Evolutionary conservation across 2,113 vertebrate species (phyloP).

Genomic region (Tachysurus vachellii): DNA sequence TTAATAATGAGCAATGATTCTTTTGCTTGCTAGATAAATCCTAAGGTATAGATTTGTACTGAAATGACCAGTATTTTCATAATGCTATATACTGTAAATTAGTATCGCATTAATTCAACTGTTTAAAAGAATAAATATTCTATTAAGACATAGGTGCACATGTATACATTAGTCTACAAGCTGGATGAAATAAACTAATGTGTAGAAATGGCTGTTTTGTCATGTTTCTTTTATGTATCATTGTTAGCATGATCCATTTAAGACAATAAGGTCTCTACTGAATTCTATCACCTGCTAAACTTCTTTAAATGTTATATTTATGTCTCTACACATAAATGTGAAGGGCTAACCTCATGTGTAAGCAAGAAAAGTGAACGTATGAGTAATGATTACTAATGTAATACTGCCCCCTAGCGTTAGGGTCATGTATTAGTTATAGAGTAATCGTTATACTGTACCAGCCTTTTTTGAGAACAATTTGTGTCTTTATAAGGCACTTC

Average conservation of each 20-base stretch:
- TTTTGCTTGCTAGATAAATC: slow-evolving; percentile 73
- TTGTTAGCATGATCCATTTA: neutral
- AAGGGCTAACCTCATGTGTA: neutral
- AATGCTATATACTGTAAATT: slow-evolving; percentile 71
- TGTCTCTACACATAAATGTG: neutral
- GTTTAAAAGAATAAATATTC: slow-evolving; percentile 64
- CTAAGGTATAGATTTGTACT: slow-evolving; percentile 78
- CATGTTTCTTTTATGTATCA: neutral
- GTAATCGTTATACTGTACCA: neutral
- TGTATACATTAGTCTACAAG: slow-evolving; percentile 65
- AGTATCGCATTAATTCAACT: slow-evolving; percentile 70
- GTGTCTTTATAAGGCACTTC: neutral
- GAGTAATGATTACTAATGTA: slow-evolving; percentile 27
- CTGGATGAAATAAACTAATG: slow-evolving; percentile 78
- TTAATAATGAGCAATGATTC: slow-evolving; percentile 66
- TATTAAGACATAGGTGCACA: slow-evolving; percentile 64
- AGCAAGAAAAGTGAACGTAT: neutral
- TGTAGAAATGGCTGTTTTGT: slow-evolving; percentile 56
- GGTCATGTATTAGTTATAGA: neutral
- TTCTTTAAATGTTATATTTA: neutral
- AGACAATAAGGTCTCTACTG: neutral
- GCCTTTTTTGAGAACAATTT: too few relatives aligned
- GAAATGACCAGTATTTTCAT: slow-evolving; percentile 81
- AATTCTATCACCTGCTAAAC: too few relatives aligned
- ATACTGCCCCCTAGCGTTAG: slow-evolving; percentile 57